These are phyloP conservation scores for Tromatobia lineatoria DNA, from an alignment of 2,888 invertebrate species.

Conservation along the genomic window DNA sequence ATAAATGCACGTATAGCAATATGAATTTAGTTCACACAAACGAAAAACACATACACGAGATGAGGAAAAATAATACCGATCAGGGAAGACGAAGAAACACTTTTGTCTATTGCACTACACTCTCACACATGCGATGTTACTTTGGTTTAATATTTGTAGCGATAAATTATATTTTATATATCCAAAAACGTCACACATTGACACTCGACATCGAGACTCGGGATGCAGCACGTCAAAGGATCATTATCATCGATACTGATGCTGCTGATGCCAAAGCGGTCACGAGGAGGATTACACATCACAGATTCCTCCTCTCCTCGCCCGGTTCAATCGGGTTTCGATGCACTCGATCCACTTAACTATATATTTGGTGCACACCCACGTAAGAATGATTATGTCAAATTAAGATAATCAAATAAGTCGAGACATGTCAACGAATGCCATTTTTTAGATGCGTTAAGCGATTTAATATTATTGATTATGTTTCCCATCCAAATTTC, in stretches of 20 bases:
- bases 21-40: slow-evolving; percentile 20
- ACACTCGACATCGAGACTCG: slow-evolving; percentile 24
- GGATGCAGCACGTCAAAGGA: slow-evolving; percentile 36
- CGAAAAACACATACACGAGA: slow-evolving; percentile 28
- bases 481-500: too few species aligned
- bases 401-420: too few species aligned
- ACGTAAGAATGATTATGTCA: too few species aligned
- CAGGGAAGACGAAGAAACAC: slow-evolving; percentile 54
- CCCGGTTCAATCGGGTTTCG: slow-evolving; percentile 33
- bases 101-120: slow-evolving; percentile 36
- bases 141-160: slow-evolving; percentile 6
- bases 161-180: slow-evolving; percentile 23
- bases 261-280: slow-evolving; percentile 33
- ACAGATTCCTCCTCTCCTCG: neutral
- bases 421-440: too few species aligned
- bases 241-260: slow-evolving; percentile 41
- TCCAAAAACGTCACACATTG: slow-evolving; percentile 26
- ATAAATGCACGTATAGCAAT: slow-evolving; percentile 6
- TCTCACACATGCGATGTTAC: slow-evolving; percentile 55
- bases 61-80: slow-evolving; percentile 31
- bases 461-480: too few species aligned
- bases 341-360: slow-evolving; percentile 2
- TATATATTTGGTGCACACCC: slow-evolving; percentile 11
- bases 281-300: slow-evolving; percentile 25
- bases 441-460: too few species aligned